Conservation (phyloP, 2,797 vertebrate species). For the Sebastes hubbsi region DNA sequence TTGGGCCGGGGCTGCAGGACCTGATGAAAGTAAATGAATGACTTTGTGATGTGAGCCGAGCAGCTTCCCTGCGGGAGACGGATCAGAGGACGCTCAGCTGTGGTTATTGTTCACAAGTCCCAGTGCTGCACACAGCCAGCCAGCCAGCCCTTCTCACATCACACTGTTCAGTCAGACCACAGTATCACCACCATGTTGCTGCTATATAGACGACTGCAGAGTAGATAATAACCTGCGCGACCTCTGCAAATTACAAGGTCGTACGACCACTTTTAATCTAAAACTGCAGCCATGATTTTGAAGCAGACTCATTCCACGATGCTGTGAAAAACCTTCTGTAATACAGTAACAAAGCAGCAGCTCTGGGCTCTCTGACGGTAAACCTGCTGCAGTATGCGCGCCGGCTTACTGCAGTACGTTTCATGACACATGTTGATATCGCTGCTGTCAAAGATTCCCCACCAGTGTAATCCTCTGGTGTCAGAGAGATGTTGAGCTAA, state of each 20-base stretch:
- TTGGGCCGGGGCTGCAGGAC: not conserved
- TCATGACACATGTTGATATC: conserved; percentile 16
- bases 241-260: not conserved
- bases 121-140: not conserved
- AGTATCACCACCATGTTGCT: not conserved
- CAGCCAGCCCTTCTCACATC: not conserved
- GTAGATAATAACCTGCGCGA: not conserved
- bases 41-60: conserved; percentile 32
- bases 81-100: conserved; percentile 37
- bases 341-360: not conserved
- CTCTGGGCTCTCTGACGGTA: not conserved
- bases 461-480: conserved; percentile 3
- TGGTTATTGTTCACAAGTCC: conserved; percentile 21
- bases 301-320: not conserved
- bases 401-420: conserved; percentile 15
- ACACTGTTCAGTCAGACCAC: not conserved
- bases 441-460: conserved; percentile 18
- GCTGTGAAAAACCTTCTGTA: not conserved
- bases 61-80: conserved; percentile 7
- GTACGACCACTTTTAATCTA: not conserved
- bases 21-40: conserved; percentile 44
- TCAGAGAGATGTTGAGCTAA: conserved; percentile 39
- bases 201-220: not conserved
- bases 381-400: not conserved
- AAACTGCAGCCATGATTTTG: not conserved